Conservation (phyloP, 2,888 invertebrate genomes). For the Lymantria dispar region DNA sequence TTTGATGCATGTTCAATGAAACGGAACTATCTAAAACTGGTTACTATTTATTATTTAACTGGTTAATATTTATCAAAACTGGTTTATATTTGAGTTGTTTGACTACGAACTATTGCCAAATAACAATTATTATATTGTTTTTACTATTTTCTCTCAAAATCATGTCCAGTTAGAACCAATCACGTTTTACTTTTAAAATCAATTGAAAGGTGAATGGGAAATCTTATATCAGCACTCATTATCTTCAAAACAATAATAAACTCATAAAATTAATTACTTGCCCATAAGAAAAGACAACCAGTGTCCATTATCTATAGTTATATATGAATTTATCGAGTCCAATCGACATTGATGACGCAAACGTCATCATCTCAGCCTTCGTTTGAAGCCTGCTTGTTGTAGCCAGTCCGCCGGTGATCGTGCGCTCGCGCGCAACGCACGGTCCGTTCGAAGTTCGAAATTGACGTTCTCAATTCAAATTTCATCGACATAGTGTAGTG, state of each 20-base stretch:
- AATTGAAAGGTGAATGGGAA: not conserved
- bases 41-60: slow-evolving; percentile 3
- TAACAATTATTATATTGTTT: slow-evolving; percentile 3
- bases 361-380: slow-evolving; percentile 53
- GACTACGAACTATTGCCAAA: slow-evolving; percentile 1
- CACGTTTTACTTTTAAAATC: not conserved
- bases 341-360: slow-evolving; percentile 46
- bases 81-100: slow-evolving; percentile 3
- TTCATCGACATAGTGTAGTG: slow-evolving; percentile 46
- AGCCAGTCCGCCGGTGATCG: slow-evolving; percentile 57
- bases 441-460: slow-evolving; percentile 17
- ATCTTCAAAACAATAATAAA: not conserved
- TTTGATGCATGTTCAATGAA: slow-evolving; percentile 12
- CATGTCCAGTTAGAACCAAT: not conserved
- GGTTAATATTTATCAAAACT: not conserved
- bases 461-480: slow-evolving; percentile 25
- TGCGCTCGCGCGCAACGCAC: slow-evolving; percentile 67
- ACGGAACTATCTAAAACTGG: slow-evolving; percentile 14
- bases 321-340: slow-evolving; percentile 27
- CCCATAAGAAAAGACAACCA: slow-evolving; percentile 13
- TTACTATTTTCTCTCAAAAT: slow-evolving; percentile 1
- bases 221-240: not conserved
- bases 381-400: slow-evolving; percentile 43
- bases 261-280: slow-evolving; percentile 6
- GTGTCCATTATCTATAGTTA: slow-evolving; percentile 11